Base-by-base conservation (phyloP, 2,888 invertebrate genomes). In the Timema cristinae region DNA sequence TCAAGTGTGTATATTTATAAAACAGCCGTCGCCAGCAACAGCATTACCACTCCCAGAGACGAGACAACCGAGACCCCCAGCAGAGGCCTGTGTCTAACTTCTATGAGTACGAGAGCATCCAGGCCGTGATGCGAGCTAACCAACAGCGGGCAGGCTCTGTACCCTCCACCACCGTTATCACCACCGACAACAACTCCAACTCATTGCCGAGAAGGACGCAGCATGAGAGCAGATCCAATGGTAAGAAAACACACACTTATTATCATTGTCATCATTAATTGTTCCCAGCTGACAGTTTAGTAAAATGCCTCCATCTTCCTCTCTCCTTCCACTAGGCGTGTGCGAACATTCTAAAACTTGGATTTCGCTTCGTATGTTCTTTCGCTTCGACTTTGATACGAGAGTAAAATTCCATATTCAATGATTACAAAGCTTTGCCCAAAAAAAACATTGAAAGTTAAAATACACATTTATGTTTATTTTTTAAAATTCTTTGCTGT, bases 61-160 rank as follows among this genome's bases (percentile, higher is more conserved):
- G 80, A 66, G 78, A 80, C 71, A 87, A 87, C 78, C 85, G 86
- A 79, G 86, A 86, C 75, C 80, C 82, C 56, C 86, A 82, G 77
- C 82, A 85, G 68, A 85, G 93, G 16, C 93, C 93, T 7, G 89
- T 90, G 74, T 93, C 93, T 73, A 93, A 92, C 83, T 93, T 90
- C 82, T 93, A 92, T 82, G 93, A 94, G 82, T 93, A 93, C 82
- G 93, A 93, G 81, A 91, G 88, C 76, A 89, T 91, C 51, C 91
- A 91, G 77, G 86, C 90, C 77, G 78, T 82, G 80, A 84, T 82
- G 82, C 77, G 79, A 75, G 76, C 75, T 71, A 78, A 78, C 73
- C 79, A 77, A 73, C 71, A 73, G 67, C 73, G 47, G n/a, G 63
- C 56, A 15, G 56, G 32, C 32, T 32, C 32, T 32, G 32, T 32